Base-by-base conservation (phyloP, 2,113 vertebrate genomes). In the Datnioides undecimradiatus region DNA sequence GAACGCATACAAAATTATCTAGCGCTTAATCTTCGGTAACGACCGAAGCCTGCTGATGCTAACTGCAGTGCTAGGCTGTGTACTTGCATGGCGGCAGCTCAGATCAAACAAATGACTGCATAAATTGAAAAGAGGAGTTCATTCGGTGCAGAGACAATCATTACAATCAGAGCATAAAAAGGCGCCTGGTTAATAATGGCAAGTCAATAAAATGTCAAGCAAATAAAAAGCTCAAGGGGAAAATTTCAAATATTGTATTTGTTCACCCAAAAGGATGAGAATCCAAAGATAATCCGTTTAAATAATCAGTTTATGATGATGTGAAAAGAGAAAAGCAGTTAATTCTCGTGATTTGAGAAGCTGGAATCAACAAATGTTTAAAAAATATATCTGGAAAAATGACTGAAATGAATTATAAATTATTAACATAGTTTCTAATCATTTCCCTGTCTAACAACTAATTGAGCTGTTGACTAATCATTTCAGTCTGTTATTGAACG, bases 1-100 rank as follows among this genome's bases (percentile, higher is more conserved):
- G 64, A 25, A 64, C 8, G 3, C 49, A 69, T 13, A 62, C 2
- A 40, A 52, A 68, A 75, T 77, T 1, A 73, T 41, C 12, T 16
- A 27, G 19, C 21, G 62, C 54, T 89, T 65, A 1, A 67, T 80
- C 66, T 76, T 45, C 12, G 49, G 11, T 25, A 63, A 54, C 25
- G 19, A 67, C 14, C 13, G 23, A 19, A 46, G 6, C 54, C 41
- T 21, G 5, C 36, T n/a, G 17, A 23, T 16, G 34, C 6, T 27
- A n/a, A 73, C 19, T n/a, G 29, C 34, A 17, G 13, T 13, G 12
- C 12, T 4, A 7, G 2, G 23, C 43, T 63, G 14, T 23, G 13
- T 27, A 48, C 45, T 38, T 38, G 29, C n/a, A 45, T 17, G 4
- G 23, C 5, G 14, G 51, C 54, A 40, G 52, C 36, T 36, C 29